Conservation (phyloP, 2,797 vertebrate genomes). For the Thaleichthys pacificus region DNA sequence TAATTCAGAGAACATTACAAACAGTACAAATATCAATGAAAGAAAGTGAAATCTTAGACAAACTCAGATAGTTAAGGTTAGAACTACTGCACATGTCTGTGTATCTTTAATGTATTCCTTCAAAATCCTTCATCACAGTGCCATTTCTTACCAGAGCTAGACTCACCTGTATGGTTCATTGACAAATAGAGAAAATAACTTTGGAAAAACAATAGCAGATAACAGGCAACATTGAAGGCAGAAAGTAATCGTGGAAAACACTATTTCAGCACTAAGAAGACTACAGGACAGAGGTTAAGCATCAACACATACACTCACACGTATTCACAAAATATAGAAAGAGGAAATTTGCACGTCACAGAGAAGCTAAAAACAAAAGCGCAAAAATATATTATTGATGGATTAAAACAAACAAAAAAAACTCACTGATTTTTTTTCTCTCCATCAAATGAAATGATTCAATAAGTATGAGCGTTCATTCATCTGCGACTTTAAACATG, state of each 20-base stretch:
- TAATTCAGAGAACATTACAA: slow-evolving; percentile 85
- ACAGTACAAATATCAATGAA: slow-evolving; percentile 86
- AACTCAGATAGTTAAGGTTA: slow-evolving; percentile 29
- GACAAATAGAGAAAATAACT: slow-evolving; percentile 40
- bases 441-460: slow-evolving; percentile 54
- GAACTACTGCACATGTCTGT: not conserved
- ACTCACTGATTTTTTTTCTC: slow-evolving; percentile 34
- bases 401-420: slow-evolving; percentile 26
- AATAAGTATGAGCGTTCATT: slow-evolving; percentile 46
- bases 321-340: slow-evolving; percentile 34
- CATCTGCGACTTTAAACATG: slow-evolving; percentile 41
- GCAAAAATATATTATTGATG: slow-evolving; percentile 61
- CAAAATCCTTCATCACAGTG: slow-evolving; percentile 18
- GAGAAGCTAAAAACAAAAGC: slow-evolving; percentile 38
- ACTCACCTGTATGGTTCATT: slow-evolving; percentile 56
- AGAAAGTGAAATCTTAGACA: slow-evolving; percentile 58
- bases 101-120: slow-evolving; percentile 24
- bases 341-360: slow-evolving; percentile 42
- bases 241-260: slow-evolving; percentile 61
- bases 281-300: slow-evolving; percentile 18
- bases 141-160: not conserved
- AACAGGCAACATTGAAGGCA: no score
- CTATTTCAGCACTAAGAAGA: slow-evolving; percentile 34
- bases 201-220: slow-evolving; percentile 35
- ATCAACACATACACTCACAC: slow-evolving; percentile 40